Percentiles rank a stretch among this genome's conserved stretches.
phyloP scores from a whole-genome alignment of 2,797 vertebrate species.

The Myripristis murdjan region DNA sequence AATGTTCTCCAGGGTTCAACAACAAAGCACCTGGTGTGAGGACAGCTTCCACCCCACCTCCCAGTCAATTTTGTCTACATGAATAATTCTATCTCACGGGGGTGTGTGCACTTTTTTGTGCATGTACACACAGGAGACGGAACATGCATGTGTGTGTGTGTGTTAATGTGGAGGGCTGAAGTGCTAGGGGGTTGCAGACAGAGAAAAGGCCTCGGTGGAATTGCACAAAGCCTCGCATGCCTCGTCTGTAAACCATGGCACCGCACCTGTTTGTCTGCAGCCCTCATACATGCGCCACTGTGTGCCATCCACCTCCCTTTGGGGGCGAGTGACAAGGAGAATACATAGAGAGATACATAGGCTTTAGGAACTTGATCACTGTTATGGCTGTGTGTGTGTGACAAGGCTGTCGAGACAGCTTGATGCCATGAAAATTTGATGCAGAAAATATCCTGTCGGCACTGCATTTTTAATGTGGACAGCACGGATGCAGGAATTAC shows the following conservation, averaged over 20 bases:
- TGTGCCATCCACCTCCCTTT: constrained; percentile 28
- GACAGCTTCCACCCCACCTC: neutral
- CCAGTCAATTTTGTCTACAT: constrained; percentile 16
- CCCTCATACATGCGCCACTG: constrained; percentile 36
- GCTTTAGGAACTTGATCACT: constrained; percentile 63
- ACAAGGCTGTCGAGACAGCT: constrained; percentile 64
- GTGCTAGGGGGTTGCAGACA: constrained; percentile 34
- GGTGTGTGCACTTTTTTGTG: neutral
- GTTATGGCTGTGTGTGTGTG: constrained; percentile 35
- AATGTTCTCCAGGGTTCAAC: constrained; percentile 21
- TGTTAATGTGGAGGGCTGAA: constrained; percentile 29
- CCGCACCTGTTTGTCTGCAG: constrained; percentile 31
- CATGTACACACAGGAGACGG: constrained; percentile 9
- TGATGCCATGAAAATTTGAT: constrained; percentile 82
- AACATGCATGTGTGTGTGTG: constrained; percentile 4
- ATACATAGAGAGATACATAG: constrained; percentile 1
- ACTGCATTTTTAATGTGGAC: constrained; percentile 82
- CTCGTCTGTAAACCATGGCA: constrained; percentile 35
- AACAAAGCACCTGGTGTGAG: constrained; percentile 19
- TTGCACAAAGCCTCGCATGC: neutral
- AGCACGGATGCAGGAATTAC: constrained; percentile 67
- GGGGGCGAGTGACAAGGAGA: neutral
- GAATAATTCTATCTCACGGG: constrained; percentile 13
- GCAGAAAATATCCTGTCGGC: constrained; percentile 79
- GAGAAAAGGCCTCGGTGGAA: constrained; percentile 43